Percentiles rank a stretch among this genome's conserved stretches.
phyloP scores from a whole-genome alignment of 2,113 vertebrate species.

The Apodemus sylvaticus region DNA sequence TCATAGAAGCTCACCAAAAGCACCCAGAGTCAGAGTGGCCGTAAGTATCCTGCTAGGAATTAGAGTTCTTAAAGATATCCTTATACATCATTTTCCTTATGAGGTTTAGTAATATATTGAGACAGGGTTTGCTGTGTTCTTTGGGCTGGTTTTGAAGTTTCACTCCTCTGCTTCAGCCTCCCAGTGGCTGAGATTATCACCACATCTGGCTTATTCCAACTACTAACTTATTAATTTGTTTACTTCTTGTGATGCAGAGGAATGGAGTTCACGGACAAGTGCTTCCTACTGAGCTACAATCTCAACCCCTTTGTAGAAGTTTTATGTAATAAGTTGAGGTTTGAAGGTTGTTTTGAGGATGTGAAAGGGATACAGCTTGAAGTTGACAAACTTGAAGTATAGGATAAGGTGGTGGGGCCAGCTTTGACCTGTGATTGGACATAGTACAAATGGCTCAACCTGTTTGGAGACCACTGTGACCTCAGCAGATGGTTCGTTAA shows the following conservation, averaged over 20 bases:
- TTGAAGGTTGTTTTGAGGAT: not conserved
- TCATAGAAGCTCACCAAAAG: slow-evolving; percentile 89
- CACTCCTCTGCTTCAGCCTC: not conserved
- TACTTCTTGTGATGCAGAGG: not conserved
- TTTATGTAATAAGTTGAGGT: not conserved
- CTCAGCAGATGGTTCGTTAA: fast-evolving
- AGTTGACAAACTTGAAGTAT: no score
- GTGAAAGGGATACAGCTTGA: not conserved
- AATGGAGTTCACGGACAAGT: not conserved
- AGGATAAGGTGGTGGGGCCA: not conserved
- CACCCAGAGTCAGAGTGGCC: slow-evolving; percentile 93
- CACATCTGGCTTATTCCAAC: not conserved
- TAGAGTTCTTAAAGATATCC: not conserved
- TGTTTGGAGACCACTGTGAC: not conserved
- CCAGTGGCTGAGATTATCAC: not conserved
- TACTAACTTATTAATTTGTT: not conserved
- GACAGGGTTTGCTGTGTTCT: not conserved
- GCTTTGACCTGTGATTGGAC: not conserved
- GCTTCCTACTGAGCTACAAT: not conserved
- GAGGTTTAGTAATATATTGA: not conserved
- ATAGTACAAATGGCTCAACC: fast-evolving
- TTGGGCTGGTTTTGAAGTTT: not conserved
- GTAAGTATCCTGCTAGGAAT: slow-evolving; percentile 84
- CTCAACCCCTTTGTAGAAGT: not conserved
- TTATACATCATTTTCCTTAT: not conserved